Base-by-base conservation (phyloP, 1,140 invertebrate species). In the Drosophila fuyamai region DNA sequence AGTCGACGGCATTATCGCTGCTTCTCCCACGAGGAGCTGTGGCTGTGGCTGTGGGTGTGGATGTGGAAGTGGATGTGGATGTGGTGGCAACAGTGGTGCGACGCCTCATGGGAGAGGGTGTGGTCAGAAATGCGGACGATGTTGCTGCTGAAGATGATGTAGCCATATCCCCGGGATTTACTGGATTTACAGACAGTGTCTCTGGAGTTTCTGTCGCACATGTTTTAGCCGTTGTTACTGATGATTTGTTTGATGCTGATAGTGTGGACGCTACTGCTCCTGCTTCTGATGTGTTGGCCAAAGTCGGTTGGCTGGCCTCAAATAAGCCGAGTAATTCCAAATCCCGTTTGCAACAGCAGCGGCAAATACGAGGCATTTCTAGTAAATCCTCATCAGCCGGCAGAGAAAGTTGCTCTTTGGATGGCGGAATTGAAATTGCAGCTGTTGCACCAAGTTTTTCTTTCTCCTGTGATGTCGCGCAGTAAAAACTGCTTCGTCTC, bases 1-100 rank as follows among this genome's bases (percentile, higher is more conserved):
- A 86, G 41, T 86, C 83, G 47, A 86, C 72, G 41, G 83, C 79
- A 83, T 86, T 86, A 72, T 73, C 76, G 65, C 63, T 73, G 41
- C 80, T 86, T 12, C 82, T 78, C 9, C 63, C 53, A 36, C 65
- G 18, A 47, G 75, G n/a, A 43, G 59, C 6, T 23, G 43, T 41
- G 43, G 66, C 16, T 53, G 23, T 13, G 8, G 48, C 14, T 14
- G 47, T n/a, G 3, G 47, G 14, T 9, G 27, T 38, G 13, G 56
- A 29, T 18, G 44, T 23, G 18, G 18, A 23, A 3, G 47, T 23
- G 10, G 18, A 10, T 43, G 55, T 44, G 12, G 55, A 14, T 38
- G 44, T 23, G 18, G 13, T 13, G 13, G 56, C 16, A n/a, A 44
- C 16, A 23, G 60, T 56, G 36, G 57, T 50, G 35, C 43, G 62